Conservation (phyloP, 1,140 invertebrate species). For the Lepidurus couesii region DNA sequence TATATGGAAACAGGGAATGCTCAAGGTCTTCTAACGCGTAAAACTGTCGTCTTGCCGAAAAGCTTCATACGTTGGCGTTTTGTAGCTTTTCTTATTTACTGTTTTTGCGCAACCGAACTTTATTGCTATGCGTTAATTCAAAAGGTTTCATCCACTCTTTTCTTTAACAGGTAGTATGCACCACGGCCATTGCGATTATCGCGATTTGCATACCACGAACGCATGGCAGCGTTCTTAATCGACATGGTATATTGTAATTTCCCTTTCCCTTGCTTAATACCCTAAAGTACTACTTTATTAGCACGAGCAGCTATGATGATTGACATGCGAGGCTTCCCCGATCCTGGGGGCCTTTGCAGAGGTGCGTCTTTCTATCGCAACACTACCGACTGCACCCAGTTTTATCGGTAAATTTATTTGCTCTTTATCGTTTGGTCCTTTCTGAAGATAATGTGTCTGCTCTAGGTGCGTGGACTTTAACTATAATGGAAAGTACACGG, state of each 20-base stretch:
- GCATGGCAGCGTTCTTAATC: not conserved
- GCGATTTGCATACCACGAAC: not conserved
- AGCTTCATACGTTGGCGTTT: not conserved
- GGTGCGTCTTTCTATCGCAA: constrained; percentile 27
- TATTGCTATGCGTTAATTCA: not conserved
- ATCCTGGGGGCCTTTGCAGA: not conserved
- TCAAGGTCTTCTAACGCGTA: not conserved
- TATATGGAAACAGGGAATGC: not conserved
- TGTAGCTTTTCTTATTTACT: not conserved
- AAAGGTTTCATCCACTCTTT: not conserved
- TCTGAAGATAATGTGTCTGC: not conserved
- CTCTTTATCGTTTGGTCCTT: not conserved
- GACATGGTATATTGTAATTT: not conserved
- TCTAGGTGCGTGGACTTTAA: constrained; percentile 28
- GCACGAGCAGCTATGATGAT: constrained; percentile 28
- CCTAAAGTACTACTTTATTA: not conserved
- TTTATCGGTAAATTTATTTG: constrained; percentile 24
- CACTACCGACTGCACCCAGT: constrained; percentile 29
- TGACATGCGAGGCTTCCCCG: constrained; percentile 29
- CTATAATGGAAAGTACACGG: constrained; percentile 28
- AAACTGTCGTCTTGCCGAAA: constrained; percentile 15
- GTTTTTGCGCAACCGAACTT: not conserved
- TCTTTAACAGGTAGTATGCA: not conserved
- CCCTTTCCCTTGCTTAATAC: not conserved
- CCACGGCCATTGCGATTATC: not conserved